These are phyloP conservation scores for Turdus rufiventris DNA, from an alignment of 2,113 vertebrate species.

Conservation along the genomic window DNA sequence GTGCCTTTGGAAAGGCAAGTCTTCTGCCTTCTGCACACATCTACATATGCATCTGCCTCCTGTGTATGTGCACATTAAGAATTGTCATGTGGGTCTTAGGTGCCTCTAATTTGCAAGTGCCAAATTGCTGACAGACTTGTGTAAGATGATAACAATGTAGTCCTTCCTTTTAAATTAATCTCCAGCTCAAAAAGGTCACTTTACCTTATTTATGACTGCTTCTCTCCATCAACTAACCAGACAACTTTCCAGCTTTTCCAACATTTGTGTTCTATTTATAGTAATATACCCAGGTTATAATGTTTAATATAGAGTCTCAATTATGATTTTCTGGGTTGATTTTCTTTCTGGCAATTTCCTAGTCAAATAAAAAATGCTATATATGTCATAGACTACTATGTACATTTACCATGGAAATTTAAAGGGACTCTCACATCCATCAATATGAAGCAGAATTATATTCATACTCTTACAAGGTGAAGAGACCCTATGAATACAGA, in stretches of 20 bases:
- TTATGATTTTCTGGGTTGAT: neutral
- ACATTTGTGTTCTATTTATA: neutral
- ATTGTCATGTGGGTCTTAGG: neutral
- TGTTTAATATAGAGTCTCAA: neutral
- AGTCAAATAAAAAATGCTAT: neutral
- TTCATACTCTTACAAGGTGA: neutral
- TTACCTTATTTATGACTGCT: neutral
- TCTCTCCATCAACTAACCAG: neutral
- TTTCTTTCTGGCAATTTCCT: neutral
- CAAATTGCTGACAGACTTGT: neutral
- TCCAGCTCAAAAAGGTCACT: neutral
- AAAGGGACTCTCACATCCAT: neutral
- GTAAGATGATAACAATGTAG: neutral
- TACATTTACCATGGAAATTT: neutral
- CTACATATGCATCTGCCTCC: neutral
- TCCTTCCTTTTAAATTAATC: neutral
- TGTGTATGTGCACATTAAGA: fast-evolving
- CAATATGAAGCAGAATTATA: neutral
- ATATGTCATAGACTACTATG: neutral
- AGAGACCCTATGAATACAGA: neutral
- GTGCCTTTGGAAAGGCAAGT: neutral
- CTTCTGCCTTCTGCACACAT: neutral
- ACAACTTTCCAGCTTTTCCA: neutral
- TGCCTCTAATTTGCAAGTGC: neutral
- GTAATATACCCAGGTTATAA: neutral